Conservation (phyloP, 2,888 invertebrate genomes). For the Cepaea hortensis region DNA sequence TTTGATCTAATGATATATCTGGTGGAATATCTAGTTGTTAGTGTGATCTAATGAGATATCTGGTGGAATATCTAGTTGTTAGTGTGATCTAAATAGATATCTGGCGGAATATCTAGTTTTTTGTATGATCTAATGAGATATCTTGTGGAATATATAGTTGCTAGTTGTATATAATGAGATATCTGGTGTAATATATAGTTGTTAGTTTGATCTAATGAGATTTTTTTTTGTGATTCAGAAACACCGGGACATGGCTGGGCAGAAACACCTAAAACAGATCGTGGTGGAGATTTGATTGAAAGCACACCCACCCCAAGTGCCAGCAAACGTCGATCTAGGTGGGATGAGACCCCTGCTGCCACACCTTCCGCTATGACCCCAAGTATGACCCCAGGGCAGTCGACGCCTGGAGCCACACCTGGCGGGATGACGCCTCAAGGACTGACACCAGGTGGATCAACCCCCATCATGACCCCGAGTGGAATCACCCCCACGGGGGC, state of each 20-base stretch:
- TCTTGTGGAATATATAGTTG: no score
- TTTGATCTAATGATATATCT: no score
- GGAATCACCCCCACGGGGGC: conserved; percentile 79
- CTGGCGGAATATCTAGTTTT: no score
- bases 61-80: no score
- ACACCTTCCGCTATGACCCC: conserved; percentile 76
- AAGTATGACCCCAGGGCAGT: conserved; percentile 79
- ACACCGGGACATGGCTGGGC: conserved; percentile 99
- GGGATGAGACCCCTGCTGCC: conserved; percentile 95
- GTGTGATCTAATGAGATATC: no score
- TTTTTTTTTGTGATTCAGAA: conserved; percentile 79
- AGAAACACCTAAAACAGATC: conserved; percentile 96
- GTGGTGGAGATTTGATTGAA: conserved; percentile 82
- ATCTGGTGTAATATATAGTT: not conserved
- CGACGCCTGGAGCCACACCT: conserved; percentile 75
- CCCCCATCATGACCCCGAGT: conserved; percentile 75
- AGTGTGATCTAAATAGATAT: no score
- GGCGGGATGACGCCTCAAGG: conserved; percentile 69
- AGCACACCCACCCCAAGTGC: conserved; percentile 96
- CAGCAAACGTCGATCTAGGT: conserved; percentile 95
- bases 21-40: no score
- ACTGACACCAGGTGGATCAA: conserved; percentile 73
- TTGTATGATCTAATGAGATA: not conserved
- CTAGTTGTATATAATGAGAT: not conserved
- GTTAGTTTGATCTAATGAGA: not conserved